Percentiles rank a stretch among this genome's conserved stretches.
phyloP scores from a whole-genome alignment of 2,113 vertebrate species.

The Herpetotheres cachinnans region DNA sequence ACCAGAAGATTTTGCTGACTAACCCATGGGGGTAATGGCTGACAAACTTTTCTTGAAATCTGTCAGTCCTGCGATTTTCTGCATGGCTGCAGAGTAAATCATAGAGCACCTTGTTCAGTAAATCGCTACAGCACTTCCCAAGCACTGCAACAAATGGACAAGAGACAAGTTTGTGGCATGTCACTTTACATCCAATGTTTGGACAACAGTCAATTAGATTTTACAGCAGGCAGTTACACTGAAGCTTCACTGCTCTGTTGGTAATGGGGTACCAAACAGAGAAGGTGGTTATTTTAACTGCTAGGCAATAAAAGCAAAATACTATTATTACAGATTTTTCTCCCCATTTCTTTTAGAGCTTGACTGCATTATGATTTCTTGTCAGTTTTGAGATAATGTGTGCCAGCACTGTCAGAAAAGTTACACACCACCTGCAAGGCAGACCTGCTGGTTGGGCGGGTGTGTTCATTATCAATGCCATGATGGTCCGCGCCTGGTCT shows the following conservation, averaged over 20 bases:
- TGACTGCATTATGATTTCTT: background rate
- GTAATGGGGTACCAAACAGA: constrained; percentile 18
- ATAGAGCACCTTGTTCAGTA: background rate
- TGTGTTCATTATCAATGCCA: background rate
- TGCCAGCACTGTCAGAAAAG: constrained; percentile 24
- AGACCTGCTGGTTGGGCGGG: background rate
- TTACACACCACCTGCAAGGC: background rate
- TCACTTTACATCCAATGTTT: constrained; percentile 13
- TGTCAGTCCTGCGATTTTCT: constrained; percentile 32
- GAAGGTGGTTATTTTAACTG: constrained; percentile 62
- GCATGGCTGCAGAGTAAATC: constrained; percentile 4
- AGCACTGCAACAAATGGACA: background rate
- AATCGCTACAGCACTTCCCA: background rate
- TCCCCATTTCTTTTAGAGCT: constrained; percentile 15
- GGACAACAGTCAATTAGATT: constrained; percentile 49
- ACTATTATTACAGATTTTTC: constrained; percentile 62
- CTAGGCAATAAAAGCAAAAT: constrained; percentile 62
- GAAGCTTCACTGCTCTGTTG: background rate
- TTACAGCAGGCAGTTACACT: background rate
- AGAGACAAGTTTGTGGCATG: constrained; percentile 4
- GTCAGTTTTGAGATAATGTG: constrained; percentile 15
- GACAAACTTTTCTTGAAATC: constrained; percentile 19
- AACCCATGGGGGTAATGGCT: constrained; percentile 3
- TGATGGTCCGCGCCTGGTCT: background rate
- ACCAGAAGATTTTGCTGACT: constrained; percentile 4